Evolutionary conservation across 1,140 invertebrate genomes (phyloP), one percentile per base, ranked within the genome.

Genomic region (Drosophila eugracilis): DNA sequence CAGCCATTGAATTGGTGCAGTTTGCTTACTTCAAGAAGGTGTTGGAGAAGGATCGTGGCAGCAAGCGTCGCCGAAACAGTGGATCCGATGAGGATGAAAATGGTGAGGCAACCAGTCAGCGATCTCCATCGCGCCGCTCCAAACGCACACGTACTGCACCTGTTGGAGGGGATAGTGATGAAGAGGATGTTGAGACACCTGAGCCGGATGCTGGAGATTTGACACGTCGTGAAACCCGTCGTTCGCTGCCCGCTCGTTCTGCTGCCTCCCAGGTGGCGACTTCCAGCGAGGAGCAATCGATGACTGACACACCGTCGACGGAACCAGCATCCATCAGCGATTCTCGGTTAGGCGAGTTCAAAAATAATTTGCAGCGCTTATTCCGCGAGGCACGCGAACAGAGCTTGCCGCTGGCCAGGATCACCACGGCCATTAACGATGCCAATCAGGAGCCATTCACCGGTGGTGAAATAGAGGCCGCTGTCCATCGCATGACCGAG

Each of bases 1-100:
- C 96, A 32, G 98, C 99, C 14, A 98, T 99, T 74, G 97, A 99
- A 85, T 92, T 99, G 0, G 95, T 99, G n/a, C 96, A 99, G 73
- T 99, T 95, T 92, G 98, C 99, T 0, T 98, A 97, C 91, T 99
- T 99, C 92, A 99, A 99, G 92, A 97, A 97, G 92, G 97, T 97
- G n/a, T 84, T 96, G 5, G 94, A 96, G 60, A 96, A 96, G 78
- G 96, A 96, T 71, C 96, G 95, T 70, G 94, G 93, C 48, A 94
- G 93, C 49, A 94, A 95, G 74, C 93, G 94, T 6, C 92, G 95
- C 37, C 91, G 92, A 3, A 93, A 91, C 7, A 92, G 90, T 1
- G 92, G 90, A 3, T 83, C 90, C 36, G 91, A 92, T 0, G 93
- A 93, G 36, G 93, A 84, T 1, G 57, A 54, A 2, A 58, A 47